Conservation (phyloP, 2,888 invertebrate genomes). For the Deilephila elpenor region DNA sequence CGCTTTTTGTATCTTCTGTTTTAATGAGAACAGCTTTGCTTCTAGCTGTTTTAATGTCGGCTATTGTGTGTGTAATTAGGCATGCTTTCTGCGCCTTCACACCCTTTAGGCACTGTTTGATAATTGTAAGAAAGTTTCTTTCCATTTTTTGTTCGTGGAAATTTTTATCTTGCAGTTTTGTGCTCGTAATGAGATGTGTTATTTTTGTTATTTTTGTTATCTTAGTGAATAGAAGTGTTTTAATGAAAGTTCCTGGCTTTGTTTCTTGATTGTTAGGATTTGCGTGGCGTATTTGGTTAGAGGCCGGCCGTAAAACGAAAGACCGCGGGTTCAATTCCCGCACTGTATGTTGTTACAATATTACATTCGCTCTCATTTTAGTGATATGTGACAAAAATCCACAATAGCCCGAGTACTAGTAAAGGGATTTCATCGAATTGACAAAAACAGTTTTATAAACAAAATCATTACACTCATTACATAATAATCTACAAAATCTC, state of each 20-base stretch:
- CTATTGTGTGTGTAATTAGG: constrained; percentile 49
- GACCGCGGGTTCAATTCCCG: no score
- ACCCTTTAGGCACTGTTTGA: constrained; percentile 28
- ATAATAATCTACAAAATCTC: background rate
- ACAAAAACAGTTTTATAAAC: no score
- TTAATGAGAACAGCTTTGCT: constrained; percentile 32
- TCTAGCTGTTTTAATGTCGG: constrained; percentile 36
- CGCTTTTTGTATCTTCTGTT: constrained; percentile 32
- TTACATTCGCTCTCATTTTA: no score
- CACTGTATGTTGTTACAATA: no score
- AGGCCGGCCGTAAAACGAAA: no score
- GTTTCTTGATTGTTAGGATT: no score
- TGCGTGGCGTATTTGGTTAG: no score
- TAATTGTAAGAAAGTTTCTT: constrained; percentile 25
- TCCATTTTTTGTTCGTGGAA: constrained; percentile 21
- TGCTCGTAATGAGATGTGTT: constrained; percentile 20
- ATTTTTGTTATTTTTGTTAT: constrained; percentile 23
- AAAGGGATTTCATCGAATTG: no score
- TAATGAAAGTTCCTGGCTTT: background rate
- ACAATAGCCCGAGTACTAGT: no score
- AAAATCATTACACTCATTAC: background rate
- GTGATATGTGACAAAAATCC: no score
- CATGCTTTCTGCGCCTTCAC: constrained; percentile 37
- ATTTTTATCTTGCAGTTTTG: constrained; percentile 8
- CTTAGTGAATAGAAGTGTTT: background rate